These are phyloP conservation scores for Nycteola revayana DNA, from an alignment of 2,888 invertebrate species.

Conservation along the genomic window DNA sequence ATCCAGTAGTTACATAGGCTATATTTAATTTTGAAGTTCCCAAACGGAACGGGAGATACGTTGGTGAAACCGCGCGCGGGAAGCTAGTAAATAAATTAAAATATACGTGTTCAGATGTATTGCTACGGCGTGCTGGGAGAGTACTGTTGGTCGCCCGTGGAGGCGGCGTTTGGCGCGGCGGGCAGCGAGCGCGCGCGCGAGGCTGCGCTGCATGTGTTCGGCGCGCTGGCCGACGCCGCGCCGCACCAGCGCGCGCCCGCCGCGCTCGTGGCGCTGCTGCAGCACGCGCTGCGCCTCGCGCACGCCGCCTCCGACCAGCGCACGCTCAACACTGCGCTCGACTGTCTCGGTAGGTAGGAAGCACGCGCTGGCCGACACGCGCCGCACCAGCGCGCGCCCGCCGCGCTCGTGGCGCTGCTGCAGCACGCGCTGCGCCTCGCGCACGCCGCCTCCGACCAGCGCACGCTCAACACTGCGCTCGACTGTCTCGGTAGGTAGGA, in stretches of 20 bases:
- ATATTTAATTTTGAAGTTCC: too few relatives aligned
- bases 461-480: constrained; percentile 86
- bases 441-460: constrained; percentile 63
- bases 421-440: constrained; percentile 49
- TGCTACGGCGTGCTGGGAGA: constrained; percentile 91
- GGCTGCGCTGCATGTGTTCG: constrained; percentile 78
- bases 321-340: constrained; percentile 87
- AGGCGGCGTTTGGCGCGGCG: constrained; percentile 84
- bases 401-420: constrained; percentile 63
- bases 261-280: constrained; percentile 58
- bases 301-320: constrained; percentile 64
- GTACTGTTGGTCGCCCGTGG: constrained; percentile 87
- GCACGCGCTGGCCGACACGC: constrained; percentile 73
- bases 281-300: constrained; percentile 48
- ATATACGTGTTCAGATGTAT: constrained; percentile 84
- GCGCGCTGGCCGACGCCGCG: constrained; percentile 76
- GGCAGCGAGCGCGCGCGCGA: constrained; percentile 78
- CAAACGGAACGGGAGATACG: too few relatives aligned
- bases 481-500: constrained; percentile 85
- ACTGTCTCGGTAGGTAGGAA: constrained; percentile 84
- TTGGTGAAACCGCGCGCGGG: too few relatives aligned
- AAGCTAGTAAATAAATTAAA: too few relatives aligned
- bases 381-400: constrained; percentile 62
- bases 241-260: constrained; percentile 66
- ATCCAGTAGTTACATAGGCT: too few relatives aligned